Base-by-base conservation (phyloP, 2,888 invertebrate species). In the Drosophila affinis region DNA sequence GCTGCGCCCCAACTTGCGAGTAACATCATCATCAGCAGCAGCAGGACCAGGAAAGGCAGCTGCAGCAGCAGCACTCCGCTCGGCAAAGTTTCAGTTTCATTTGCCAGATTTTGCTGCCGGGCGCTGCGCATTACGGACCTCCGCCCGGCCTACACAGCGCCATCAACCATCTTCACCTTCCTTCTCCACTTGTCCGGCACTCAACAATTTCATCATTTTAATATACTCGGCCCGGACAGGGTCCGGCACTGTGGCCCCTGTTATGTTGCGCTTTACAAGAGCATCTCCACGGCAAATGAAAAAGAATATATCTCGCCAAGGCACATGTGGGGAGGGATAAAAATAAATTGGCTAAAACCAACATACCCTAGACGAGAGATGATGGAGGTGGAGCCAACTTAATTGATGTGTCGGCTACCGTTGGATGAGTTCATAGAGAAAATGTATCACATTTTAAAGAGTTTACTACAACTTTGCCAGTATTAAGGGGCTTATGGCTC, bases 201-300 rank as follows among this genome's bases (percentile, higher is more conserved):
- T 79, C 78, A 62, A 81, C 75, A 71, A 70, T 75, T 87, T 78
- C 79, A 84, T 81, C 86, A 81, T 79, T 80, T 79, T 78, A 76
- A 79, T 74, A 75, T 57, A 67, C 54, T 18, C 48, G 52, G 34
- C 49, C 5, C 44, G 12, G 29, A 56, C 39, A 9, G 55, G 9
- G 51, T 14, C 21, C 48, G 34, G 12, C 34, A 12, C 39, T 7
- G 5, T 5, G 39, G 14, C 14, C 2, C 53, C 44, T 32, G 56
- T 7, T 24, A 55, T 59, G 72, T 55, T 55, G 58, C 54, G 54
- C 54, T 55, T 62, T 49, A 54, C 39, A 54, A 62, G 53, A 49
- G 57, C 47, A 48, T 45, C 54, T 14, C 14, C 47, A 44, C 29
- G 54, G 39, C 21, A 54, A 39, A 54, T 6, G 24, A 18, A 39